These are phyloP conservation scores for Camponotus floridanus DNA, from an alignment of 1,140 invertebrate genomes.

Conservation along the genomic window DNA sequence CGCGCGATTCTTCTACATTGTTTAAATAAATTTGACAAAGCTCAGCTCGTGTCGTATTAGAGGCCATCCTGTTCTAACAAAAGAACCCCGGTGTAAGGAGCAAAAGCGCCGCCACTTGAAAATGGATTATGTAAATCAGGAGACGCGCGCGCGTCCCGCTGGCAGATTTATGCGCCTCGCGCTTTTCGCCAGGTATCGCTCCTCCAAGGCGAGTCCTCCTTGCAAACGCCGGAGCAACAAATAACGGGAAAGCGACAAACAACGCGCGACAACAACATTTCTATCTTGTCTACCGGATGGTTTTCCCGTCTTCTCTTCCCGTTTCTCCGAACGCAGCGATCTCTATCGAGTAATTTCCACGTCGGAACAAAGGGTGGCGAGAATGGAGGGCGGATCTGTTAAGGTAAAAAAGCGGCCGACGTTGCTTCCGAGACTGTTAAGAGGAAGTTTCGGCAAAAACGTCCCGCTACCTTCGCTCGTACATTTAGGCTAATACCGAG, in stretches of 20 bases:
- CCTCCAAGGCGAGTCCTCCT: not conserved
- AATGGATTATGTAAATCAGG: constrained; percentile 58
- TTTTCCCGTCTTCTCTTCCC: not conserved
- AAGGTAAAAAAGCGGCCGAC: constrained; percentile 62
- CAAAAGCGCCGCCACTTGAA: constrained; percentile 48
- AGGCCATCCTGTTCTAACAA: constrained; percentile 26
- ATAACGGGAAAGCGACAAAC: constrained; percentile 34
- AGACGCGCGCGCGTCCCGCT: constrained; percentile 37
- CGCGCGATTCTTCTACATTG: not conserved
- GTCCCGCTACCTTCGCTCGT: constrained; percentile 27
- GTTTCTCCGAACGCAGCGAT: constrained; percentile 22
- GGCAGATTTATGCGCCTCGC: constrained; percentile 47
- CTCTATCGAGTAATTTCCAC: constrained; percentile 59
- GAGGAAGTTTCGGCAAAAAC: constrained; percentile 69
- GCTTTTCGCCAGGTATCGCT: constrained; percentile 39
- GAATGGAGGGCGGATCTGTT: constrained; percentile 47
- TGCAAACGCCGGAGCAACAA: constrained; percentile 13
- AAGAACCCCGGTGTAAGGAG: constrained; percentile 41
- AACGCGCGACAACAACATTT: constrained; percentile 15
- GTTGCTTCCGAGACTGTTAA: constrained; percentile 52
- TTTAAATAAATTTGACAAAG: constrained; percentile 21
- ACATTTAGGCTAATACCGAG: constrained; percentile 54
- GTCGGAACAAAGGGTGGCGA: constrained; percentile 40
- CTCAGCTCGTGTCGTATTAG: not conserved
- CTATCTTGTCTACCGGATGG: constrained; percentile 14